Percentiles rank a stretch among this genome's conserved stretches.
These are phyloP conservation scores for Vireo griseus DNA, from an alignment of 2,797 vertebrate species.

Conservation along the genomic window DNA sequence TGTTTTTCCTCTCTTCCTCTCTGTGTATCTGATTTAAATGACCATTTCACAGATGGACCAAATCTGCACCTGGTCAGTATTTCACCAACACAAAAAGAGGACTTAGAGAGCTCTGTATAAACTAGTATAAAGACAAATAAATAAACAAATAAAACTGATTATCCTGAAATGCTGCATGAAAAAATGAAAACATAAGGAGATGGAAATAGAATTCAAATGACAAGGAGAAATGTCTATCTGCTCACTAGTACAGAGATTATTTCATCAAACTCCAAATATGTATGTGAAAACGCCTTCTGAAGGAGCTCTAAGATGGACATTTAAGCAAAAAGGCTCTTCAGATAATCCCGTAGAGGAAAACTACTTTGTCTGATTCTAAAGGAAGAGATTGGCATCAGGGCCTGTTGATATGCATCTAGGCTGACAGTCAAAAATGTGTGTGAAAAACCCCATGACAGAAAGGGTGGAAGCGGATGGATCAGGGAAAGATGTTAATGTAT, in stretches of 20 bases:
- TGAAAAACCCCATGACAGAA: not conserved
- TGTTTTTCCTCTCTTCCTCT: not conserved
- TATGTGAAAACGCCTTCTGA: not conserved
- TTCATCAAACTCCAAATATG: not conserved
- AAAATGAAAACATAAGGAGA: not conserved
- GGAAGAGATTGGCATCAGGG: not conserved
- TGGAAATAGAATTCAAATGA: not conserved
- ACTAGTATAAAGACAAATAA: not conserved
- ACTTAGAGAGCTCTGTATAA: not conserved
- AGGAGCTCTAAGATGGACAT: not conserved
- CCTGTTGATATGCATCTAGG: not conserved
- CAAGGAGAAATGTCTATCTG: not conserved
- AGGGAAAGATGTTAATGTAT: not conserved
- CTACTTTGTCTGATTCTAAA: not conserved
- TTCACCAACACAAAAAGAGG: not conserved
- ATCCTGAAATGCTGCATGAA: not conserved
- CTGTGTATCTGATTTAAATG: not conserved
- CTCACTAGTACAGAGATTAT: not conserved
- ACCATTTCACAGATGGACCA: not conserved
- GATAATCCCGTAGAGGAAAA: not conserved
- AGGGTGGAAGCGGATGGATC: not conserved
- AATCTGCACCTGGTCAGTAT: not conserved
- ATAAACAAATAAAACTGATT: not conserved
- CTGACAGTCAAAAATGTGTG: not conserved
- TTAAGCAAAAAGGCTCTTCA: not conserved